A percentile compares a stretch with the other conserved stretches of the same genome.
These are phyloP conservation scores for Apogon hyalosoma DNA, from an alignment of 2,797 vertebrate genomes.

Conservation along the genomic window DNA sequence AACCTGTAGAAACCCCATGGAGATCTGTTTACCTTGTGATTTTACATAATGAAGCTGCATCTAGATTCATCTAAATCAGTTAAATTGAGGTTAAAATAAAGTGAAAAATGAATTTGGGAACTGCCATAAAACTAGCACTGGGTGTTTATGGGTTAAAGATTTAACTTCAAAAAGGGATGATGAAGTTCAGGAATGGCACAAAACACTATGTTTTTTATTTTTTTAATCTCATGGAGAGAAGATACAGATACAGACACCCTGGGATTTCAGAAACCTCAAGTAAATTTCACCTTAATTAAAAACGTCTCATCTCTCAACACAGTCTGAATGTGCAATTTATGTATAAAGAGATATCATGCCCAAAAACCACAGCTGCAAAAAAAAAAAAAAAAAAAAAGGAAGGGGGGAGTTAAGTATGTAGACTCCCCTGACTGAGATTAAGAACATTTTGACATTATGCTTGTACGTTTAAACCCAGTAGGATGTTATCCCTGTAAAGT, in stretches of 20 bases:
- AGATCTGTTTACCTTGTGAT: too few species aligned
- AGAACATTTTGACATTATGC: constrained; percentile 12
- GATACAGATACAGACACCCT: background rate
- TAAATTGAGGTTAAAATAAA: too few species aligned
- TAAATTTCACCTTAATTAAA: background rate
- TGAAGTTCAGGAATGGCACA: background rate
- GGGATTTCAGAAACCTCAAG: background rate
- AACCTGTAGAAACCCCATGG: too few species aligned
- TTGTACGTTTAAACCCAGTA: constrained; percentile 19
- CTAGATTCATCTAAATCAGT: background rate
- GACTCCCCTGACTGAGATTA: constrained; percentile 17
- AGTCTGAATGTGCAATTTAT: background rate
- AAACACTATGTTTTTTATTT: constrained; percentile 15
- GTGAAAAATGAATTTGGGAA: too few species aligned
- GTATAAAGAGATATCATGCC: background rate
- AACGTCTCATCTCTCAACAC: background rate
- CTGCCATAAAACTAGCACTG: too few species aligned
- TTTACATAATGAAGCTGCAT: background rate
- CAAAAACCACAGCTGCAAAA: background rate
- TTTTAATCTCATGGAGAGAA: background rate
- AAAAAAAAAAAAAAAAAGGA: background rate
- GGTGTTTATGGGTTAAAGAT: too few species aligned
- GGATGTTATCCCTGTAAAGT: constrained; percentile 17
- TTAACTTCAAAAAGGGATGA: background rate
- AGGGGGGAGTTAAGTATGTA: background rate